Evolutionary conservation across 2,888 invertebrate species (phyloP).

Genomic region (Conops quadrifasciatus): DNA sequence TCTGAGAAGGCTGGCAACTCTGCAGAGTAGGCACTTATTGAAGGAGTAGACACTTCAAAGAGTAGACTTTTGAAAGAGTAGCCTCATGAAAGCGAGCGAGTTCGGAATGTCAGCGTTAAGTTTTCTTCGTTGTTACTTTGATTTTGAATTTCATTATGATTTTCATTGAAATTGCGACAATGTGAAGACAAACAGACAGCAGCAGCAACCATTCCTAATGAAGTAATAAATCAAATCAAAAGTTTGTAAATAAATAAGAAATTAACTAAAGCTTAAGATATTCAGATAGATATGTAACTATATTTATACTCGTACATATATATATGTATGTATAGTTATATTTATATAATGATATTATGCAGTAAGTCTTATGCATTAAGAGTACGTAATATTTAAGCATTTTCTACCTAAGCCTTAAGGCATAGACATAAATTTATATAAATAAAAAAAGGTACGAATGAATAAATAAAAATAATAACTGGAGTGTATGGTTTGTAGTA

Average conservation of each 20-base stretch:
- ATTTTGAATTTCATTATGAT: too few species aligned
- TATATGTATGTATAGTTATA: slow-evolving; percentile 19
- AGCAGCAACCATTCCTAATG: slow-evolving; percentile 26
- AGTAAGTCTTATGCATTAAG: not conserved
- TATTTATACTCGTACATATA: slow-evolving; percentile 6
- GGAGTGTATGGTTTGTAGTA: slow-evolving; percentile 13
- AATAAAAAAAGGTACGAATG: slow-evolving; percentile 2
- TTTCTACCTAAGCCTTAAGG: slow-evolving; percentile 31
- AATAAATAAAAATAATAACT: not conserved
- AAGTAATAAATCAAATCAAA: slow-evolving; percentile 20
- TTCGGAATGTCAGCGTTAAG: too few species aligned
- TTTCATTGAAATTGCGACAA: too few species aligned
- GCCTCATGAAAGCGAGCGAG: too few species aligned
- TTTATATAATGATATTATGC: slow-evolving; percentile 11
- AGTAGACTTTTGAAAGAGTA: too few species aligned
- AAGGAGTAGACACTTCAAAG: too few species aligned
- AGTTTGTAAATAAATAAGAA: slow-evolving; percentile 5
- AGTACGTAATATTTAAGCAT: slow-evolving; percentile 23
- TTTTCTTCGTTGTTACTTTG: too few species aligned
- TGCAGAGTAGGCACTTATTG: not conserved
- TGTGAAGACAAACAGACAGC: not conserved
- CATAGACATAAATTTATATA: slow-evolving; percentile 21
- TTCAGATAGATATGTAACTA: not conserved
- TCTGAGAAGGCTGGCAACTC: slow-evolving; percentile 3
- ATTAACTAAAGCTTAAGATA: not conserved